These are phyloP conservation scores for Henicopernis longicauda DNA, from an alignment of 2,113 vertebrate genomes.

Conservation along the genomic window DNA sequence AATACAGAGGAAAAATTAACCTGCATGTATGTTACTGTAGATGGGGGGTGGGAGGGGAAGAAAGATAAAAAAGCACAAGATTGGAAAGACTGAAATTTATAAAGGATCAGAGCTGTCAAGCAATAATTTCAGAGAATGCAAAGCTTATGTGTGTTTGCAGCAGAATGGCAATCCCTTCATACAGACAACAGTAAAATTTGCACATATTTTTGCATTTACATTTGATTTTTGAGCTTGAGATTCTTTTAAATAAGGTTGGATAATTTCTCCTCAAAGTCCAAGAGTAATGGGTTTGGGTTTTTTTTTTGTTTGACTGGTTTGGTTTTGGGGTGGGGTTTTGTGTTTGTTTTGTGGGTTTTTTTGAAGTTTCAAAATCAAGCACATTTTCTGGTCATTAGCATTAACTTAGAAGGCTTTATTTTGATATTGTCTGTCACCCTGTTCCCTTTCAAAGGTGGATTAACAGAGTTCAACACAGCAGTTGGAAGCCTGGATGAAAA, in stretches of 20 bases:
- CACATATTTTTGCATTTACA: neutral
- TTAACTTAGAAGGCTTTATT: neutral
- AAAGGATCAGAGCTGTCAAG: neutral
- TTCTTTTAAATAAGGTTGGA: neutral
- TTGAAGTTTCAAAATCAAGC: neutral
- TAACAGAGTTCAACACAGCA: neutral
- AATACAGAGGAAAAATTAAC: neutral
- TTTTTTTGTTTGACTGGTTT: neutral
- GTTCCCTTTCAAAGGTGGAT: neutral
- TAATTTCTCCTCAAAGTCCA: neutral
- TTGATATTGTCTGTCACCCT: neutral
- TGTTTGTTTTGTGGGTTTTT: neutral
- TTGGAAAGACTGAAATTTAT: neutral
- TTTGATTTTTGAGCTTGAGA: neutral
- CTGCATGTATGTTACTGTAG: neutral
- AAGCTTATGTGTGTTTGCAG: neutral
- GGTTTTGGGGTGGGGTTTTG: neutral
- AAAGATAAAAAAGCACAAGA: neutral
- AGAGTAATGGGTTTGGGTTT: neutral
- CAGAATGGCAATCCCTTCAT: neutral
- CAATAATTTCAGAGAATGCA: neutral
- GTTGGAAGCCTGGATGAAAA: neutral
- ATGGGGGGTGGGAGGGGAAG: too few species aligned
- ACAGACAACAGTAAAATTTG: neutral
- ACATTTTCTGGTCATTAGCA: neutral